These are phyloP conservation scores for Meteorus sp. DNA, from an alignment of 1,140 invertebrate species.

Conservation along the genomic window DNA sequence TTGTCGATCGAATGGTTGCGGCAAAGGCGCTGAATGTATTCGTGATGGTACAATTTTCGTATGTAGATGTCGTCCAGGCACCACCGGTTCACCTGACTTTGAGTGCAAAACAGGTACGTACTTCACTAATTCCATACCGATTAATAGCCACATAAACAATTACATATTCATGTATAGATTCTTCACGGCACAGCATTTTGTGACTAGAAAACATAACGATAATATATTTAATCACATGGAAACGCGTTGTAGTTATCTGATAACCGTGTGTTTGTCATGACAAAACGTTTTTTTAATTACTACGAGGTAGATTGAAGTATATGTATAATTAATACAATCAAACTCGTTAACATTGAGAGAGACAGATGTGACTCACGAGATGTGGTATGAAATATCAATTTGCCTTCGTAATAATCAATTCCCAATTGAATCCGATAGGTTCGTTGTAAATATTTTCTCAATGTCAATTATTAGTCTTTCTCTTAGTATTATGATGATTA, in stretches of 20 bases:
- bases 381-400: neutral
- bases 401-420: slow-evolving; percentile 3
- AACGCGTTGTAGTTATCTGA: neutral
- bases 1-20: slow-evolving; percentile 81
- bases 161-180: slow-evolving; percentile 13
- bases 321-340: slow-evolving; percentile 47
- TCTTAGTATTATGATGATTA: slow-evolving; percentile 36
- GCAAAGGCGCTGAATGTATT: slow-evolving; percentile 79
- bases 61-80: slow-evolving; percentile 78
- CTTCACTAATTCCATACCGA: slow-evolving; percentile 41
- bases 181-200: neutral
- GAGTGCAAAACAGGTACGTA: slow-evolving; percentile 78
- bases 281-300: neutral
- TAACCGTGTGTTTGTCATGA: slow-evolving; percentile 6
- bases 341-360: slow-evolving; percentile 52
- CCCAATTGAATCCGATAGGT: neutral
- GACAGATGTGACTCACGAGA: slow-evolving; percentile 57
- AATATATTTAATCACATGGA: no score
- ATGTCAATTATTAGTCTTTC: neutral
- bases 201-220: neutral
- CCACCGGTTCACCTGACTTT: slow-evolving; percentile 71
- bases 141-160: slow-evolving; percentile 5
- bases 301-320: slow-evolving; percentile 2
- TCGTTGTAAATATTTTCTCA: no score
- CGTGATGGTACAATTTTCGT: slow-evolving; percentile 77